Percentiles rank a stretch among this genome's conserved stretches.
phyloP scores from a whole-genome alignment of 2,113 vertebrate species.

The rabbit (Oryctolagus cuniculus) region DNA sequence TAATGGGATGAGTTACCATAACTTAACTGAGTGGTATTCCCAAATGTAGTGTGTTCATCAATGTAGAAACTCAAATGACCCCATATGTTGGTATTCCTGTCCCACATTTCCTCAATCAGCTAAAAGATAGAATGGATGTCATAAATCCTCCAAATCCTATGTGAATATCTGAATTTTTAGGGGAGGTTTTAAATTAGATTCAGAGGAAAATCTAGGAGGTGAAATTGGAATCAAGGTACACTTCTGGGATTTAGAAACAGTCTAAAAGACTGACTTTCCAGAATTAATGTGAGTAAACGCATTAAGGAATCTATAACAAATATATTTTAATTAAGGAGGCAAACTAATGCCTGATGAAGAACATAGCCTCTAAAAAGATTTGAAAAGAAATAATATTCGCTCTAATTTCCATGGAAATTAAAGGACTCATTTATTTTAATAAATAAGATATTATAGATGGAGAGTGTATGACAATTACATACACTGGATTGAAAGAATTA shows the following conservation, averaged over 20 bases:
- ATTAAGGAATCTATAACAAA: not conserved
- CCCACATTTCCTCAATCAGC: not conserved
- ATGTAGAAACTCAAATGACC: not conserved
- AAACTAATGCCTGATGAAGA: not conserved
- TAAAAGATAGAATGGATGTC: not conserved
- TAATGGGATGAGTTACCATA: not conserved
- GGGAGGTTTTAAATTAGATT: not conserved
- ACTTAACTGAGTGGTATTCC: not conserved
- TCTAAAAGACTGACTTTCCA: not conserved
- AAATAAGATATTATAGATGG: conserved; percentile 18
- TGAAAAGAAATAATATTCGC: not conserved
- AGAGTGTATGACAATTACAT: not conserved
- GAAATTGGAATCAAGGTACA: conserved; percentile 34
- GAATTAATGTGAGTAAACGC: not conserved
- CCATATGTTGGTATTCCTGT: not conserved
- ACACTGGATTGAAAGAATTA: conserved; percentile 25
- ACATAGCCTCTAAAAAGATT: not conserved
- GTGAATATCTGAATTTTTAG: not conserved
- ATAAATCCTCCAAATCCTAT: not conserved
- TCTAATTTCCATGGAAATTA: conserved; percentile 32
- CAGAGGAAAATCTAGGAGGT: not conserved
- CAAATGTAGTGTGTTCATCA: not conserved
- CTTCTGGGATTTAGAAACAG: not conserved
- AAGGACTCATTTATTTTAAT: conserved; percentile 16
- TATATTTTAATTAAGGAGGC: not conserved